Conservation (phyloP, 92 coral and sea anemone species). For the Epizoanthus fatuus region DNA sequence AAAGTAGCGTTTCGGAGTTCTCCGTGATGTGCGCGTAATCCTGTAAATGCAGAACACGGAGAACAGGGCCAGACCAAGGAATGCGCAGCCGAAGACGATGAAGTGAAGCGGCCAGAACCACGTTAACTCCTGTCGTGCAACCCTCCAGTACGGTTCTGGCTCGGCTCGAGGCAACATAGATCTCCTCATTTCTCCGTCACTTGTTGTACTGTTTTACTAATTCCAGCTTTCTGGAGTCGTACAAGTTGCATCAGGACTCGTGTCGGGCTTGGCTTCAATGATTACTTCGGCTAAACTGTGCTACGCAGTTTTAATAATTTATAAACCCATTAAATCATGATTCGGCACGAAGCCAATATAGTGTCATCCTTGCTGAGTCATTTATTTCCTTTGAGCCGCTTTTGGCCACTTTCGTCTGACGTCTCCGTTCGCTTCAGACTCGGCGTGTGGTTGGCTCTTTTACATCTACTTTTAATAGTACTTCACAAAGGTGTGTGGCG, state of each 20-base stretch:
- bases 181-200: not conserved
- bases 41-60: slow-evolving; percentile 23
- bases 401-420: too few species aligned
- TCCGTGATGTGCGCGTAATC: slow-evolving; percentile 8
- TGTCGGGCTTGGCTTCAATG: not conserved
- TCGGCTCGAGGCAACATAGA: slow-evolving; percentile 2
- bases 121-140: not conserved
- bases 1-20: slow-evolving; percentile 32
- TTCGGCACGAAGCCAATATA: too few species aligned
- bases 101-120: slow-evolving; percentile 39
- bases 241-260: not conserved
- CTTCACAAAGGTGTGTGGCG: too few species aligned
- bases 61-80: slow-evolving; percentile 26
- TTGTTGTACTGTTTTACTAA: not conserved
- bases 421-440: too few species aligned
- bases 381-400: too few species aligned
- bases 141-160: slow-evolving; percentile 24
- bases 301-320: too few species aligned
- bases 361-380: too few species aligned
- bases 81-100: slow-evolving; percentile 27
- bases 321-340: too few species aligned
- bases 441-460: too few species aligned
- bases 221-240: not conserved
- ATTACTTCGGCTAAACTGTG: too few species aligned
- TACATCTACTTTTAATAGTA: too few species aligned